Base-by-base conservation (phyloP, 2,113 vertebrate species). In the Lamprologus ornatipinnis region DNA sequence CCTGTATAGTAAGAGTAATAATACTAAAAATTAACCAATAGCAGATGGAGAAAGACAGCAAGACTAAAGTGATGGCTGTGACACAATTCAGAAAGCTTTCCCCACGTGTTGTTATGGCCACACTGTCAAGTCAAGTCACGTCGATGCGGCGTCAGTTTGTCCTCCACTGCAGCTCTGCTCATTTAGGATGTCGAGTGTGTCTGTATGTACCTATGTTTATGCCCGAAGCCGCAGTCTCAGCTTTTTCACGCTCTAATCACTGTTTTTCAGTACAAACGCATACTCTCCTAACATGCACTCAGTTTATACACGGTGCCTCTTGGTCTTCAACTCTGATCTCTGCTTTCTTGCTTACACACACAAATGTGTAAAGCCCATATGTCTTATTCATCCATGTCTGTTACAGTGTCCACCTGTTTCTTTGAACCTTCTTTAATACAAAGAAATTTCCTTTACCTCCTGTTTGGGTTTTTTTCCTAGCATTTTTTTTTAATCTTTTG, bases 61-160 rank as follows among this genome's bases (percentile, higher is more conserved):
- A 49, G 70, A 49, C 23, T 12, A 37, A 82, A 35, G 57, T 7
- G 2, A 21, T 51, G 47, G 31, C 86, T 83, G 45, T 86, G 85
- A 92, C 87, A 88, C 82, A 85, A 47, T 75, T 28, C 9, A 60
- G 78, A 81, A 80, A 89, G 82, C 80, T 85, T 54, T 75, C 19
- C 35, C 23, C 83, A 54, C 26, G 26, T 87, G 86, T 89, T 80
- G 92, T 94, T 86, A 88, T 83, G 82, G 88, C 75, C 75, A 82
- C 91, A 68, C 86, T 93, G 89, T 94, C 93, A 92, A 91, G 91
- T 93, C 91, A 88, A 45, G 84, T 94, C 88, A 87, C 80, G 68
- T 83, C 84, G 82, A 91, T 17, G 28, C 88, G 85, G 85, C 89
- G 23, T 87, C 58, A 35, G 51, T 35, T 89, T 70, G 58, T 87